phyloP scores from a whole-genome alignment of 2,797 vertebrate genomes.

The Acomys russatus region DNA sequence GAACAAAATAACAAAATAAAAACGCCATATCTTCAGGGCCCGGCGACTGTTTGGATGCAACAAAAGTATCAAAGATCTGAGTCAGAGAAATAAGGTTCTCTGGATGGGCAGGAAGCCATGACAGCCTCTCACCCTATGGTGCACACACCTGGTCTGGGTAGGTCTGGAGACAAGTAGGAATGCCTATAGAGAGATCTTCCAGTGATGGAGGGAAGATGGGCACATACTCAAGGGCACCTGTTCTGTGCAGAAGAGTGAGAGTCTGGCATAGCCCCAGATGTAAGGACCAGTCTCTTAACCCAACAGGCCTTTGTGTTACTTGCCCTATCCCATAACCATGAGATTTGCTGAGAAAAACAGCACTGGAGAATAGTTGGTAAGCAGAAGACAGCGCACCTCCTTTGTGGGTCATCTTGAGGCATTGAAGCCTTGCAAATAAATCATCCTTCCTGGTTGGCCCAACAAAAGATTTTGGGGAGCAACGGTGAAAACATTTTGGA shows the following conservation, averaged over 20 bases:
- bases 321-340: too few species aligned
- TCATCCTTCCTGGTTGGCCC: background rate
- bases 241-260: background rate
- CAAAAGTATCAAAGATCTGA: background rate
- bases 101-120: background rate
- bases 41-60: background rate
- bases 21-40: background rate
- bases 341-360: background rate
- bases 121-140: background rate
- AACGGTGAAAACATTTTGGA: background rate
- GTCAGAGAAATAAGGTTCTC: background rate
- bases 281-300: background rate
- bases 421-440: background rate
- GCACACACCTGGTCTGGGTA: background rate
- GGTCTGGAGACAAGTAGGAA: background rate
- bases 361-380: background rate
- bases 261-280: background rate
- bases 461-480: background rate
- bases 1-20: background rate
- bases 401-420: slow-evolving; percentile 28
- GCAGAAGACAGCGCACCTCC: background rate
- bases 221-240: background rate
- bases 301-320: background rate
- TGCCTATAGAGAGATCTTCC: background rate
- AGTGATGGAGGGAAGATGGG: background rate